Conservation (phyloP, 2,113 vertebrate genomes). For the Setophaga coronata region DNA sequence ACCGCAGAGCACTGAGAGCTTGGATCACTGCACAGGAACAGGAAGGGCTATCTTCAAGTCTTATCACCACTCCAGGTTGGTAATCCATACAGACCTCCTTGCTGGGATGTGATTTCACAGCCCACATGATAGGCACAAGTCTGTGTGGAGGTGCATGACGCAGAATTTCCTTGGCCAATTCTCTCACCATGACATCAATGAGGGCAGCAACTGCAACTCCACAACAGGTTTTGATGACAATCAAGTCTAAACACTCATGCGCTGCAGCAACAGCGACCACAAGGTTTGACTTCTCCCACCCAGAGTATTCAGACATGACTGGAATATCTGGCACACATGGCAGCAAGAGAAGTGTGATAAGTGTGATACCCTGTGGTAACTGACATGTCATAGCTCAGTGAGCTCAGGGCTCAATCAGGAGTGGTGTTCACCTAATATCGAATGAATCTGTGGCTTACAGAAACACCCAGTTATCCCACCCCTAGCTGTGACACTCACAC, state of each 20-base stretch:
- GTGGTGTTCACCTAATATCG: neutral
- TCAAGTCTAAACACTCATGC: neutral
- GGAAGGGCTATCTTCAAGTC: neutral
- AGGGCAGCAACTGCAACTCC: neutral
- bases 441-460: neutral
- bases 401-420: neutral
- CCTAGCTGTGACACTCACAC: neutral
- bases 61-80: neutral
- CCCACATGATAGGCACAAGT: neutral
- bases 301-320: neutral
- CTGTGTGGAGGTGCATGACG: rapidly evolving
- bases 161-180: neutral
- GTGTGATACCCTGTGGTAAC: neutral
- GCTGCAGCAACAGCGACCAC: neutral
- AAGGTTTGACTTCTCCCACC: neutral
- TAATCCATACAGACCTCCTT: neutral
- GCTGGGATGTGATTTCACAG: neutral
- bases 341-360: neutral
- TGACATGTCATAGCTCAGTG: neutral
- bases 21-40: neutral
- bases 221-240: neutral
- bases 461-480: neutral
- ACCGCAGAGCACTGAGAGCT: rapidly evolving
- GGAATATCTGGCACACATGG: neutral
- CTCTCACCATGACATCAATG: neutral